phyloP scores from a whole-genome alignment of 2,113 vertebrate genomes.

The Colossoma macropomum region DNA sequence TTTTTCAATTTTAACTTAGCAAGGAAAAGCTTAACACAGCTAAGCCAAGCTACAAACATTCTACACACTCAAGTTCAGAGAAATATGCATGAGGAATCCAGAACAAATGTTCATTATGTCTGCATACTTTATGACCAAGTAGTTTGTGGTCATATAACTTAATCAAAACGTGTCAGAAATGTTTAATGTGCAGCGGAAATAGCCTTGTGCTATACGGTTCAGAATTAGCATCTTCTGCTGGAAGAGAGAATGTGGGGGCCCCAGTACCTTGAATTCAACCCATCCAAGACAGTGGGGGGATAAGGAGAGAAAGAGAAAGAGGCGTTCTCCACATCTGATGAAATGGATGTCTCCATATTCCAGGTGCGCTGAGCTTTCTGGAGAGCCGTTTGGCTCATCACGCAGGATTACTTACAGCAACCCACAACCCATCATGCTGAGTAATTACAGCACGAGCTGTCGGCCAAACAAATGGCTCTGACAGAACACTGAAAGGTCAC shows the following conservation, averaged over 20 bases:
- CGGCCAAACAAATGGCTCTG: constrained; percentile 72
- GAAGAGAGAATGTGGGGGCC: constrained; percentile 2
- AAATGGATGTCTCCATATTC: constrained; percentile 45
- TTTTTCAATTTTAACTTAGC: not conserved
- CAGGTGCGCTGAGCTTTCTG: constrained; percentile 51
- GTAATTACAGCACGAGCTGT: constrained; percentile 68
- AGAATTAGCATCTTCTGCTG: constrained; percentile 44
- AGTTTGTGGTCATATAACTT: constrained; percentile 22
- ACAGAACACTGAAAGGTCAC: constrained; percentile 75
- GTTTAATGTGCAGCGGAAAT: constrained; percentile 48
- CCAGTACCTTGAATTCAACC: constrained; percentile 14
- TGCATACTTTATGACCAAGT: constrained; percentile 14
- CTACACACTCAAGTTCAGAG: not conserved
- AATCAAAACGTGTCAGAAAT: constrained; percentile 39
- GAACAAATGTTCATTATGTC: constrained; percentile 5
- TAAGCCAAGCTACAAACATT: not conserved
- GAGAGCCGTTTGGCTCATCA: constrained; percentile 62
- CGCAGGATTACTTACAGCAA: constrained; percentile 56
- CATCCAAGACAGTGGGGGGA: constrained; percentile 4
- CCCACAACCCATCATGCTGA: constrained; percentile 62
- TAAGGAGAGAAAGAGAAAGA: constrained; percentile 16
- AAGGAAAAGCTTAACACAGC: not conserved
- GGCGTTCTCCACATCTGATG: constrained; percentile 7
- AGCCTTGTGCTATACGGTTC: constrained; percentile 25
- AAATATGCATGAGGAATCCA: not conserved